phyloP scores from a whole-genome alignment of 2,888 invertebrate species.

The Phyto melanocephala region DNA sequence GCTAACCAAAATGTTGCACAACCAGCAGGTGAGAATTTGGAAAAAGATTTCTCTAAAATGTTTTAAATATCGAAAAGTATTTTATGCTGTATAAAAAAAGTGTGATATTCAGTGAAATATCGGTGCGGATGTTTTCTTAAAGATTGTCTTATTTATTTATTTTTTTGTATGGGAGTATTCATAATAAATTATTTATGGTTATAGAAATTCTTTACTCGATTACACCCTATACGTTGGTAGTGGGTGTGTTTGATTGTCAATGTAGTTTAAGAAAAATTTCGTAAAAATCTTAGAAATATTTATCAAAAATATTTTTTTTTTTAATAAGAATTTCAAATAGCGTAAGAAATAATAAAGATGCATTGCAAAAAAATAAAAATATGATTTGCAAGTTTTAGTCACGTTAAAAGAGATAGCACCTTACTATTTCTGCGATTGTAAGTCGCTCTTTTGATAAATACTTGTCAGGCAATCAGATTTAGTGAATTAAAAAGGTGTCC shows the following conservation, averaged over 20 bases:
- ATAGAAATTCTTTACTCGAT: conserved; percentile 8
- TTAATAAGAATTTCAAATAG: too few relatives aligned
- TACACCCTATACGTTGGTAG: background rate
- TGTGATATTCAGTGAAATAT: conserved; percentile 10
- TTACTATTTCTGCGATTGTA: too few relatives aligned
- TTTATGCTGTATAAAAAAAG: conserved; percentile 1
- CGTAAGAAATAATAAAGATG: too few relatives aligned
- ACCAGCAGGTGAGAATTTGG: conserved; percentile 51
- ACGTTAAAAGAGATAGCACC: too few relatives aligned
- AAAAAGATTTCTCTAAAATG: conserved; percentile 23
- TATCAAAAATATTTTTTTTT: too few relatives aligned
- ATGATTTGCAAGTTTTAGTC: too few relatives aligned
- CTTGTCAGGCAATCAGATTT: too few relatives aligned
- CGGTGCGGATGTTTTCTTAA: conserved; percentile 2
- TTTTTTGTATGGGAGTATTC: background rate
- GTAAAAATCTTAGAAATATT: too few relatives aligned
- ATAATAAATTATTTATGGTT: conserved; percentile 31
- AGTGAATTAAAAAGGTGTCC: too few relatives aligned
- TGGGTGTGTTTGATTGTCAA: background rate
- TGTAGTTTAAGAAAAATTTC: background rate
- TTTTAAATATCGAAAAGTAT: conserved; percentile 29
- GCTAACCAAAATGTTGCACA: background rate
- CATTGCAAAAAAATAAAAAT: too few relatives aligned
- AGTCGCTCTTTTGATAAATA: too few relatives aligned
- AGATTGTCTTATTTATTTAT: conserved; percentile 27